Percentiles rank a stretch among this genome's conserved stretches.
Conservation (phyloP, 2,113 vertebrate genomes). For the Guaruba guarouba region DNA sequence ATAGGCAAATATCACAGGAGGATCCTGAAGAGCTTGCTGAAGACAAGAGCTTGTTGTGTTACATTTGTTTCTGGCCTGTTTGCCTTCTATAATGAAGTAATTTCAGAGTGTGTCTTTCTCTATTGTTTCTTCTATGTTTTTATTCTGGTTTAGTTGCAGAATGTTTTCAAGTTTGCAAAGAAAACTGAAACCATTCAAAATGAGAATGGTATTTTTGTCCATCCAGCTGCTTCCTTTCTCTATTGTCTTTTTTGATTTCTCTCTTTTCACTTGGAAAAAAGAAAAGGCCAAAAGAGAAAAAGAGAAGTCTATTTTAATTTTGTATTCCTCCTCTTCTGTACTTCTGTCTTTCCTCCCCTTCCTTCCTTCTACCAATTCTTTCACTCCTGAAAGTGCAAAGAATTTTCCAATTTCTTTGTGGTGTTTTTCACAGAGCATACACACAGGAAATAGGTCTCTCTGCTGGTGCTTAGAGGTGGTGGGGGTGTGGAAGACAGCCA, state of each 20-base stretch:
- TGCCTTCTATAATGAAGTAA: neutral
- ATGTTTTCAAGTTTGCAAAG: conserved; percentile 1
- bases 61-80: neutral
- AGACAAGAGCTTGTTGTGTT: neutral
- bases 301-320: neutral
- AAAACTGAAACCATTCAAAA: neutral
- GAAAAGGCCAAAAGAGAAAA: neutral
- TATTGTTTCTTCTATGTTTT: neutral
- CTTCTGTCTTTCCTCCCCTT: neutral
- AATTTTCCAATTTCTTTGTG: neutral
- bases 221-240: neutral
- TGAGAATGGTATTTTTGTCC: neutral
- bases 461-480: neutral
- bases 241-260: neutral
- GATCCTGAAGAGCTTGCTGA: neutral
- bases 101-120: neutral
- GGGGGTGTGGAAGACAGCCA: neutral
- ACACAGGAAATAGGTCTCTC: neutral
- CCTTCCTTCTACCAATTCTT: neutral
- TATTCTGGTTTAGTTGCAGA: neutral
- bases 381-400: neutral
- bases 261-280: neutral
- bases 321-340: neutral
- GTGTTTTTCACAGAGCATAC: neutral
- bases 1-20: neutral